Evolutionary conservation across 2,797 vertebrate species (phyloP), one percentile per base, ranked within the genome.

Genomic region (Cynopterus sphinx): DNA sequence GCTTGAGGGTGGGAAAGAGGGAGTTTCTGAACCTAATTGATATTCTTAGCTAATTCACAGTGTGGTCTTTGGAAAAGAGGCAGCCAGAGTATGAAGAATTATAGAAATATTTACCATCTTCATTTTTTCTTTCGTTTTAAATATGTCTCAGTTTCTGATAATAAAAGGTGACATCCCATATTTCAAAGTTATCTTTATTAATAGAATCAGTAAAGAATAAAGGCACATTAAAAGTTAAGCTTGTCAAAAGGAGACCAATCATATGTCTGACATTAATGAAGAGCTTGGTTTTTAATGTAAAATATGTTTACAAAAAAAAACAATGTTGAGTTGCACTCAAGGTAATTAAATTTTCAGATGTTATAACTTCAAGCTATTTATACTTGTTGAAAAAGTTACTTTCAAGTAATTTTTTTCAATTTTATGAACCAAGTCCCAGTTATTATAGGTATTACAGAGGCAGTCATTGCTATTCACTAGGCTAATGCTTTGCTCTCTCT

Each of bases 151-250:
- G 21, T 90, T 90, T 31, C 1, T 22, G 2, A 70, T 82, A 78
- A 65, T 49, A 51, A 86, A 39, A 59, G 24, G 4, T 55, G 9
- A 1, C 16, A 22, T 28, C 36, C 88, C 55, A 2, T 31, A 93
- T 95, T 97, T n/a, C 67, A 3, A 73, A 67, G 84, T 91, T 75
- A 39, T 78, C 22, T 97, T 95, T 75, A 74, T 70, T 75, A 83
- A 10, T 33, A 86, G 55, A 90, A 91, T 96, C 73, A 90, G 90
- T 88, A 93, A 91, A 90, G 1, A 90, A 24, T 88, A 53, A 84
- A 95, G 96, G 0, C 36, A 87, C 67, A 83, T 96, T 88, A 86
- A 26, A 82, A 96, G 24, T 90, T 95, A 96, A 96, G 22, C 83
- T 49, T 94, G 0, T 96, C 71, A 92, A 59, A 63, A 91, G 36